A percentile compares a stretch with the other conserved stretches of the same genome.
Conservation (phyloP, 2,113 vertebrate genomes). For the Bufo bufo region DNA sequence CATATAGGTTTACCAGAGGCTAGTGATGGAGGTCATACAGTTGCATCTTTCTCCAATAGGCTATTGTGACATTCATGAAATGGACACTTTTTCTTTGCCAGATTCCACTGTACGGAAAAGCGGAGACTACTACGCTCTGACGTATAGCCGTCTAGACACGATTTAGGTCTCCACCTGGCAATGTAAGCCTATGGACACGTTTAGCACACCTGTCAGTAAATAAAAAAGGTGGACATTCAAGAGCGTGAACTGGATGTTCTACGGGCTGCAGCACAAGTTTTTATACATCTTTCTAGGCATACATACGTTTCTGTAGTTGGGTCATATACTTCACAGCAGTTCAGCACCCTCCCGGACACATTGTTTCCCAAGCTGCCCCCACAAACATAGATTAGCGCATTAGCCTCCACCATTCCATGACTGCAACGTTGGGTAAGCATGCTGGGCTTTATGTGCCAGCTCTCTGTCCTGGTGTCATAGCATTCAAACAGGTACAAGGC, state of each 20-base stretch:
- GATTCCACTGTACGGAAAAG: too few relatives aligned
- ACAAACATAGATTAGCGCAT: conserved; percentile 92
- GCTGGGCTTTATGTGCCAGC: conserved; percentile 93
- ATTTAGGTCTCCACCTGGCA: too few relatives aligned
- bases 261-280: background rate
- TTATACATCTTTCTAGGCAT: background rate
- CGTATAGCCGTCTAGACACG: too few relatives aligned
- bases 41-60: too few relatives aligned
- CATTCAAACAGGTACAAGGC: conserved; percentile 95
- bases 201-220: too few relatives aligned
- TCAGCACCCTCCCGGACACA: conserved; percentile 90
- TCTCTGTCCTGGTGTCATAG: conserved; percentile 94
- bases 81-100: too few relatives aligned
- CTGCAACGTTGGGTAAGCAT: conserved; percentile 96
- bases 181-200: too few relatives aligned
- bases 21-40: too few relatives aligned
- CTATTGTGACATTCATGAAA: too few relatives aligned
- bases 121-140: too few relatives aligned
- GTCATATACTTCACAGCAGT: conserved; percentile 95
- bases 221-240: too few relatives aligned
- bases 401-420: conserved; percentile 92
- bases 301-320: conserved; percentile 90
- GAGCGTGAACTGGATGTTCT: background rate
- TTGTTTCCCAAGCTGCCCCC: conserved; percentile 95
- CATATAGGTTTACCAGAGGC: too few relatives aligned